Evolutionary conservation across 1,140 invertebrate species (phyloP), one percentile per base, ranked within the genome.

Genomic region (Sarcophaga bullata): DNA sequence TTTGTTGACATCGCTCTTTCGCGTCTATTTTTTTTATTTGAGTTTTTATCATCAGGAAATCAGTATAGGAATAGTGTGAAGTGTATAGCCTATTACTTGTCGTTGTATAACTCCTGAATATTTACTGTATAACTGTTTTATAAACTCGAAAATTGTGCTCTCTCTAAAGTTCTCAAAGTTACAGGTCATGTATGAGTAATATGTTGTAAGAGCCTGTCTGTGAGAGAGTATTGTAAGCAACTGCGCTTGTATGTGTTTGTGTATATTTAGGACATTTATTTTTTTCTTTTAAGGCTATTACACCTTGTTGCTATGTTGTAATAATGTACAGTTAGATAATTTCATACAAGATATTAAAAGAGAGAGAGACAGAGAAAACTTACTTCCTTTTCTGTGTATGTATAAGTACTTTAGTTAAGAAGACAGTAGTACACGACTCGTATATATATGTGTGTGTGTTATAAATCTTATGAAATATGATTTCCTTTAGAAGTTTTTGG

Each of bases 1-100:
- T 88, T 88, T 88, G 87, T 88, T 88, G 87, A 88, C 87, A 88
- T 88, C 87, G 87, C 58, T 88, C 85, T 86, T 88, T 88, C 87
- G 87, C 84, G 84, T 84, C 82, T n/a, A n/a, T n/a, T 83, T 84
- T 76, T 81, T 81, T 73, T 73, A 8, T 8, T 25, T 17, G 17
- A 76, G 9, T 49, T n/a, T 49, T 76, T n/a, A n/a, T 78, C 50
- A 25, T 8, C n/a, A 19, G 62, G 62, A 50, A 50, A 75, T n/a
- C 37, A 54, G n/a, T 19, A 8, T 78, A 19, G 8, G 6, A 50
- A 25, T 0, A 13, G 48, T 11, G 48, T 25, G 48, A 19, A 50
- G 75, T 52, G n/a, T 52, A 13, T 19, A 48, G 75, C 75, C 75
- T 78, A 50, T 17, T 52, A 49, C 15, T 37, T 8, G 68, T 7